Conservation (phyloP, 2,797 vertebrate genomes). For the Phrynocephalus guinanensis region DNA sequence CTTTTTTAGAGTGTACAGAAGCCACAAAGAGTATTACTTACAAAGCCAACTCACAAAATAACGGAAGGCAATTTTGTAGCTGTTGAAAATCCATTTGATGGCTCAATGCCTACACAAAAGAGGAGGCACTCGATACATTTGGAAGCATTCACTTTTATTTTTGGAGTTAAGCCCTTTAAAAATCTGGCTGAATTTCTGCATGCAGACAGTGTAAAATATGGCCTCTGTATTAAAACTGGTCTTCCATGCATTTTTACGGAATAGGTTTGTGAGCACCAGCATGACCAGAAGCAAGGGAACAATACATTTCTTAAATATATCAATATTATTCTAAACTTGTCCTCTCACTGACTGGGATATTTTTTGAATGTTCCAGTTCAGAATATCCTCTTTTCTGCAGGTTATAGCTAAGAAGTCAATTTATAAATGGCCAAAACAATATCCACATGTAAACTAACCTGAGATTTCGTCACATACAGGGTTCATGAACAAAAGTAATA, state of each 20-base stretch:
- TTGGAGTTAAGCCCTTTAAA: background rate
- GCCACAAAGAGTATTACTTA: slow-evolving; percentile 10
- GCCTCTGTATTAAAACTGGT: background rate
- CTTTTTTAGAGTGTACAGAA: background rate
- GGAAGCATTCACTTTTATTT: slow-evolving; percentile 1
- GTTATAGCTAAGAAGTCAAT: slow-evolving; percentile 18
- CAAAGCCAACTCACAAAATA: slow-evolving; percentile 3
- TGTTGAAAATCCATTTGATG: background rate
- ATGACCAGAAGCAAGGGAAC: slow-evolving; percentile 11
- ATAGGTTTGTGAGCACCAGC: slow-evolving; percentile 19
- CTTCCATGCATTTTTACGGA: background rate
- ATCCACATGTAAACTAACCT: background rate
- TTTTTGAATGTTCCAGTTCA: background rate
- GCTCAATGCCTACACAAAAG: background rate
- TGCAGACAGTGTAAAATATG: background rate
- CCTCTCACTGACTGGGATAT: background rate
- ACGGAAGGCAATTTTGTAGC: background rate
- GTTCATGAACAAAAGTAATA: slow-evolving; percentile 37
- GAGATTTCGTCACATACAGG: slow-evolving; percentile 2
- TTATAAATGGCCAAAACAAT: background rate
- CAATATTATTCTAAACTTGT: slow-evolving; percentile 3
- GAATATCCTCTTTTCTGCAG: background rate
- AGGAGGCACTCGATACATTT: background rate
- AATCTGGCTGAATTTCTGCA: background rate
- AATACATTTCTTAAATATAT: background rate